Evolutionary conservation across 2,113 vertebrate species (phyloP), one percentile per base, ranked within the genome.

Genomic region (Gnathonemus longibarbis): DNA sequence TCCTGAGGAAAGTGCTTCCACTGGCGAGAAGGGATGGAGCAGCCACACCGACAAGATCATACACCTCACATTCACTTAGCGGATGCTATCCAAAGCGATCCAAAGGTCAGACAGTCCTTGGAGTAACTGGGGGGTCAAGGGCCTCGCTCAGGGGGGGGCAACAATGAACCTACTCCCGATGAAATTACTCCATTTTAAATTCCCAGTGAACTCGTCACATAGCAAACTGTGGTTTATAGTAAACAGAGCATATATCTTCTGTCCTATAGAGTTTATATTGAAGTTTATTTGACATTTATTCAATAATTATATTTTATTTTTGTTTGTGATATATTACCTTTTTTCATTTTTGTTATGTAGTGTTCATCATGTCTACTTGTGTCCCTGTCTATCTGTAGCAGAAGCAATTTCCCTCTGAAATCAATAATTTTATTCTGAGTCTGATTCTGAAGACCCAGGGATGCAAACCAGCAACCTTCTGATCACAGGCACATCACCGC

Each of bases 1-100:
- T 95, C 94, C 94, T 90, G 91, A 95, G 92, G 84, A 91, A 91
- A 91, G 92, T 90, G 92, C 91, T 91, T 93, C 92, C 92, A 91
- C 93, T 17, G 35, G 2, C 1, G n/a, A 10, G 62, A 11, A 3
- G 62, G 10, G n/a, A 3, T 9, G 24, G 2, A n/a, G 58, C 58
- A 66, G 62, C 9, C 3, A 11, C 9, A 10, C 62, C 10, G n/a
- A 31, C n/a, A 66, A 66, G 58, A 27, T 31, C 62, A 31, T 11
- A 31, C 62, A 27, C 62, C 56, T 58, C 56, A 58, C 21, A 58
- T 58, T 58, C 0, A 24, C 21, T 7, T 7, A 24, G 21, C 6
- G 21, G 53, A 58, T 8, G 21, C 53, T 66, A 66, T 66, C 58
- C n/a, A 66, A 27, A 66, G 58, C 3, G 8, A 66, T 66, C n/a